Evolutionary conservation across 2,113 vertebrate genomes (phyloP).

Genomic region (Mustelus asterias): DNA sequence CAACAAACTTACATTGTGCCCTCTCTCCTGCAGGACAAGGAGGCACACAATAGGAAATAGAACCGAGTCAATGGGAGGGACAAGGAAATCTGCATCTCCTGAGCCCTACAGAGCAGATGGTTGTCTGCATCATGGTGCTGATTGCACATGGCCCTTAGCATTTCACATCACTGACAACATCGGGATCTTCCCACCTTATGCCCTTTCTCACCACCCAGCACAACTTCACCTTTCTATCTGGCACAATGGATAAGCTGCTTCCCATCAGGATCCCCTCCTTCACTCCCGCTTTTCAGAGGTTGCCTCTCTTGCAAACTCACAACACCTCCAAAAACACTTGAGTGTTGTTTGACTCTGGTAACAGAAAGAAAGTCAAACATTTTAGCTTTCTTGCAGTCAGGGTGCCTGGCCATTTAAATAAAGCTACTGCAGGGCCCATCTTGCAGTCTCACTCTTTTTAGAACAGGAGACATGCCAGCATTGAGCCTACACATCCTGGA

Average conservation of each 20-base stretch:
- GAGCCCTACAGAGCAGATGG: neutral
- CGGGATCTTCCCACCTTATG: neutral
- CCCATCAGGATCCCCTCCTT: neutral
- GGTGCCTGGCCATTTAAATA: neutral
- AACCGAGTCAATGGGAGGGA: neutral
- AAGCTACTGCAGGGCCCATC: neutral
- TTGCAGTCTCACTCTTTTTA: neutral
- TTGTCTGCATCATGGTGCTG: neutral
- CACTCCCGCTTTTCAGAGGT: neutral
- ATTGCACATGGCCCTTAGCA: neutral
- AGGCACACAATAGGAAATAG: neutral
- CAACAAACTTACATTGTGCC: neutral
- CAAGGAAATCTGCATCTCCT: neutral
- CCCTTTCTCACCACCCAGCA: neutral
- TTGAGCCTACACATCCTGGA: too few relatives aligned
- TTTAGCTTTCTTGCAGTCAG: neutral
- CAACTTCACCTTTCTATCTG: neutral
- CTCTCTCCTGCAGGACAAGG: neutral
- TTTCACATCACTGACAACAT: neutral
- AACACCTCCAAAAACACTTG: neutral
- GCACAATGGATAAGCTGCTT: neutral
- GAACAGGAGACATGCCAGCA: neutral
- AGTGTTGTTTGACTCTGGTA: neutral
- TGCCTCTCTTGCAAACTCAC: neutral
- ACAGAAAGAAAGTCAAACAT: neutral